These are phyloP conservation scores for Valencia hispanica DNA, from an alignment of 2,797 vertebrate species.

Conservation along the genomic window DNA sequence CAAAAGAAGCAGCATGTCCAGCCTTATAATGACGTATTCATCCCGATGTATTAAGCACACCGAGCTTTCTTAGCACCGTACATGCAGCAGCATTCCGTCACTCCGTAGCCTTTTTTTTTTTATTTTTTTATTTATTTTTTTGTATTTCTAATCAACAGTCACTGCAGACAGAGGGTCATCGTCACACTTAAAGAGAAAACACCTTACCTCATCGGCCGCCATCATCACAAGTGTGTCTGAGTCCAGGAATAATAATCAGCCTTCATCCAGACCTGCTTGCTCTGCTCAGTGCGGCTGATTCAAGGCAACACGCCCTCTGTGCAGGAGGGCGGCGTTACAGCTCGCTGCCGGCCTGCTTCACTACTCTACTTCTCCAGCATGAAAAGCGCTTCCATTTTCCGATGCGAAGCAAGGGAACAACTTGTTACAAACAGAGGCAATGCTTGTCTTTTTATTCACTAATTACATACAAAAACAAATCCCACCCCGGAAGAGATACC, in stretches of 20 bases:
- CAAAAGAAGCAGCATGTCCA: not conserved
- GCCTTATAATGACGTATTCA: not conserved
- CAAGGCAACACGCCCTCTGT: constrained; percentile 86
- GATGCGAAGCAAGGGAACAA: too few species aligned
- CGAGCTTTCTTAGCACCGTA: constrained; percentile 2
- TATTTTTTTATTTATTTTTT: too few species aligned
- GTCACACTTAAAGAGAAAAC: constrained; percentile 74
- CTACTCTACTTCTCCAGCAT: not conserved
- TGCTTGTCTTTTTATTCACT: too few species aligned
- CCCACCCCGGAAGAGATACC: too few species aligned
- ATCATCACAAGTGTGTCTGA: constrained; percentile 69
- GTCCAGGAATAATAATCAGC: constrained; percentile 40
- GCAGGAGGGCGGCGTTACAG: constrained; percentile 69
- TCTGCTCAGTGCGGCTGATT: constrained; percentile 87
- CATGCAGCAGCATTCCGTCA: not conserved
- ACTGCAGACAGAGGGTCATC: constrained; percentile 3
- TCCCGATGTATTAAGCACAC: not conserved
- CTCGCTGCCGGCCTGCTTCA: constrained; percentile 5
- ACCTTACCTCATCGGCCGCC: constrained; percentile 77
- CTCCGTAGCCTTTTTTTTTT: not conserved
- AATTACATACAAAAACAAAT: too few species aligned
- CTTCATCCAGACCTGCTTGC: constrained; percentile 46
- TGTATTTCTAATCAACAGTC: not conserved
- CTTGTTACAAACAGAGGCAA: too few species aligned
- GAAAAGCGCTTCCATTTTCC: not conserved